Percentiles rank a stretch among this genome's conserved stretches.
These are phyloP conservation scores for Poecilia latipinna DNA, from an alignment of 2,113 vertebrate genomes.

Conservation along the genomic window DNA sequence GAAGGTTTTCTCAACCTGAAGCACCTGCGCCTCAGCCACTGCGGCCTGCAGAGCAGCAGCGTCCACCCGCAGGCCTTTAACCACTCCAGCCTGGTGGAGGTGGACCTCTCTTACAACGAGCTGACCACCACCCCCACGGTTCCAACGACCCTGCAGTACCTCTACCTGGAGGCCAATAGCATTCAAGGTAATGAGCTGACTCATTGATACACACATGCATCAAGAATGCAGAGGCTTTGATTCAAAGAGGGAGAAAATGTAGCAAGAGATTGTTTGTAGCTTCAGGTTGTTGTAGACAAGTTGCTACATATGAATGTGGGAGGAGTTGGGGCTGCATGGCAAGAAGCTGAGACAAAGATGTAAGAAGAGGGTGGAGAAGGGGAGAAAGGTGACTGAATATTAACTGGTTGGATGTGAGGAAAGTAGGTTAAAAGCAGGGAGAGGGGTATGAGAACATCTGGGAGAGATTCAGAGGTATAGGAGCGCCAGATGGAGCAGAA, in stretches of 20 bases:
- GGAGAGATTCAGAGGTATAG: conserved; percentile 45
- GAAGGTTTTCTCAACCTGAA: conserved; percentile 58
- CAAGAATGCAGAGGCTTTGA: not conserved
- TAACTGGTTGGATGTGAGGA: conserved; percentile 21
- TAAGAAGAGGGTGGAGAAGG: conserved; percentile 23
- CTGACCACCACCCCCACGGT: conserved; percentile 73
- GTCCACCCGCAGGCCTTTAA: conserved; percentile 69
- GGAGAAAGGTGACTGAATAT: not conserved
- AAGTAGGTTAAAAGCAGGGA: conserved; percentile 41
- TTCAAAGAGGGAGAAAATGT: not conserved
- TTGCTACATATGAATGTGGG: conserved; percentile 7
- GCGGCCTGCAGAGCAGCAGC: conserved; percentile 57
- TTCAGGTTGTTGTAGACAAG: conserved; percentile 36
- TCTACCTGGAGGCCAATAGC: conserved; percentile 81
- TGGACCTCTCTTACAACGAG: conserved; percentile 82
- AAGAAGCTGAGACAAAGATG: conserved; percentile 15
- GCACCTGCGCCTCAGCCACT: conserved; percentile 76
- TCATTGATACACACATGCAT: not conserved
- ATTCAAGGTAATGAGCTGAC: conserved; percentile 72
- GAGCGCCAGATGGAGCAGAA: conserved; percentile 65
- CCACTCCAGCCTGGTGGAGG: conserved; percentile 77
- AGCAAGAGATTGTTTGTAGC: conserved; percentile 22
- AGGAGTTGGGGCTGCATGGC: conserved; percentile 14
- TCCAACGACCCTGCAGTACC: conserved; percentile 76
- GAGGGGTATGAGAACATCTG: conserved; percentile 75